Evolutionary conservation across 2,888 invertebrate genomes (phyloP), one percentile per base, ranked within the genome.

Genomic region (Watsonalla binaria): DNA sequence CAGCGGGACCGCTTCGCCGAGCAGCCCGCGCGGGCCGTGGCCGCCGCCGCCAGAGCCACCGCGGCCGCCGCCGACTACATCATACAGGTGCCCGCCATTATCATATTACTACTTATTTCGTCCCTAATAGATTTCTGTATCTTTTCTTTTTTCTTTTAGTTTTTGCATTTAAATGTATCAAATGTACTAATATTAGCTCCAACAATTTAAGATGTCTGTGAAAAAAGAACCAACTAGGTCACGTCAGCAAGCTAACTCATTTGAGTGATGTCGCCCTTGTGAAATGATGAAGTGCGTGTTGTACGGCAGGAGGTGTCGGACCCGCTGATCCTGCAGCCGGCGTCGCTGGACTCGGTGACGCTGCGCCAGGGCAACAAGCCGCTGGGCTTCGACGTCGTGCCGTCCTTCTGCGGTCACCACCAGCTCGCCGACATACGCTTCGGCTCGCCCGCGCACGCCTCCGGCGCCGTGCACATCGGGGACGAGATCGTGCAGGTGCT

Each of bases 401-500:
- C 97, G 8, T 96, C 96, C 46, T 96, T 95, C 84, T 95, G 95
- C 81, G 94, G 95, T 0, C 92, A 82, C 66, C 84, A 82, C 76
- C 96, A 97, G 78, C 95, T 99, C 56, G 96, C 96, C 14, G 96
- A 96, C 76, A 95, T 98, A 53, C 96, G 97, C 79, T 95, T 95
- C 83, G 95, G 97, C 72, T 97, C 97, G 51, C 97, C 98, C 2
- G 98, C 98, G 46, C 97, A 98, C 86, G 94, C 96, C 42, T 96
- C 96, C 66, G 96, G 96, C 2, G 97, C 96, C 87, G 95, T 99
- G 73, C 98, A 98, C 84, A 95, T 96, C 68, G 99, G 98, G 0
- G 99, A 99, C 86, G 99, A 99, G 92, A 96, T 99, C 67, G 95
- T 99, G 46, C 97, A 98, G 92, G 96, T 96, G 48, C 15, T 33